phyloP scores from a whole-genome alignment of 2,113 vertebrate species.

The Ameiurus melas region DNA sequence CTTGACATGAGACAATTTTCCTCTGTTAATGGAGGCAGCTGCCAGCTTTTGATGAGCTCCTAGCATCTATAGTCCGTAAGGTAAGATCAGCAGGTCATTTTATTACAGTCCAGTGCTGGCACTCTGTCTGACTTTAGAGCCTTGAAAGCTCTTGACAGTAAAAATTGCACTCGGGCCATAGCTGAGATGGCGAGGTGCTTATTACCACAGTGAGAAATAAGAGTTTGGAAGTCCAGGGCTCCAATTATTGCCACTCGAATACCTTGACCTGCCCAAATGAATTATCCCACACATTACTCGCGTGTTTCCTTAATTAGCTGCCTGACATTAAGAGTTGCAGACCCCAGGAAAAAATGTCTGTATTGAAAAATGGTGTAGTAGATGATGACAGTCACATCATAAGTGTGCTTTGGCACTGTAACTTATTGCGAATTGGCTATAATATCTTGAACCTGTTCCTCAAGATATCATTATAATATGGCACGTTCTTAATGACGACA shows the following conservation, averaged over 20 bases:
- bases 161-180: slow-evolving; percentile 54
- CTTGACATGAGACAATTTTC: slow-evolving; percentile 69
- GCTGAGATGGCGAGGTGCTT: slow-evolving; percentile 56
- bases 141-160: slow-evolving; percentile 68
- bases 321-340: slow-evolving; percentile 39
- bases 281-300: slow-evolving; percentile 49
- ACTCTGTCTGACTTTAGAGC: slow-evolving; percentile 69
- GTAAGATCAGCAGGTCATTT: slow-evolving; percentile 71
- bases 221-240: slow-evolving; percentile 62
- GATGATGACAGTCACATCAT: slow-evolving; percentile 23
- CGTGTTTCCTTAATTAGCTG: slow-evolving; percentile 51
- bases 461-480: slow-evolving; percentile 35
- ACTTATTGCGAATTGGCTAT: neutral
- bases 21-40: slow-evolving; percentile 64
- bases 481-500: slow-evolving; percentile 56
- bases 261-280: slow-evolving; percentile 59
- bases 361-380: slow-evolving; percentile 29
- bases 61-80: slow-evolving; percentile 65
- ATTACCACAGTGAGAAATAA: slow-evolving; percentile 65
- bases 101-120: slow-evolving; percentile 64
- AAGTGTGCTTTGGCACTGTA: slow-evolving; percentile 9
- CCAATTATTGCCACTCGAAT: slow-evolving; percentile 62
- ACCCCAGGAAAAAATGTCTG: slow-evolving; percentile 13
- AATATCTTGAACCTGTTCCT: slow-evolving; percentile 47
- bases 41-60: slow-evolving; percentile 64